Percentiles rank a stretch among this genome's conserved stretches.
These are phyloP conservation scores for Argyresthia goedartella DNA, from an alignment of 2,888 invertebrate species.

Conservation along the genomic window DNA sequence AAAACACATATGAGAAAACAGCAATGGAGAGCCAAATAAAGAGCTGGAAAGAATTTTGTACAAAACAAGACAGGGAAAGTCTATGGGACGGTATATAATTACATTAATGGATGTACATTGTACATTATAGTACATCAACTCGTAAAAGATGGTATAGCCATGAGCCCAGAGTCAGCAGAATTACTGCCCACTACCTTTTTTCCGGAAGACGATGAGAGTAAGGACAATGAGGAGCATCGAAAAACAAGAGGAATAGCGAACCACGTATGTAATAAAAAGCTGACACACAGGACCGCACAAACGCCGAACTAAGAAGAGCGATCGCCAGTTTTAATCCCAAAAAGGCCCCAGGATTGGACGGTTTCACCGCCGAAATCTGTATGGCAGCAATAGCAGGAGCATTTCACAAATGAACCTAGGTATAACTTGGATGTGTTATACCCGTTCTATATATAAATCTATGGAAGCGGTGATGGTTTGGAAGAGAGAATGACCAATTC, in stretches of 20 bases:
- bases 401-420: constrained; percentile 3
- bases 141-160: background rate
- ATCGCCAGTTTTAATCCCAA: constrained; percentile 5
- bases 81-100: constrained; percentile 3
- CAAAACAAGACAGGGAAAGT: background rate
- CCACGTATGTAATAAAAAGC: background rate
- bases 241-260: background rate
- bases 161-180: background rate
- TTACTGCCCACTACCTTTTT: constrained; percentile 4
- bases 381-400: background rate
- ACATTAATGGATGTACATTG: background rate
- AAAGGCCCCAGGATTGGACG: constrained; percentile 10
- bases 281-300: constrained; percentile 7
- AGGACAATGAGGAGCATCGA: background rate
- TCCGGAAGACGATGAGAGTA: background rate
- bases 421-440: constrained; percentile 6
- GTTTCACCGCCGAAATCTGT: constrained; percentile 9
- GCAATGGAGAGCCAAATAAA: background rate
- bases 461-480: background rate
- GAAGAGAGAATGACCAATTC: too few species aligned
- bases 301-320: background rate
- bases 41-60: constrained; percentile 4
- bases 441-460: background rate
- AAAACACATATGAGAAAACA: background rate
- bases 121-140: too few species aligned